Evolutionary conservation across 2,113 vertebrate genomes (phyloP).

Genomic region (Pluvialis apricaria): DNA sequence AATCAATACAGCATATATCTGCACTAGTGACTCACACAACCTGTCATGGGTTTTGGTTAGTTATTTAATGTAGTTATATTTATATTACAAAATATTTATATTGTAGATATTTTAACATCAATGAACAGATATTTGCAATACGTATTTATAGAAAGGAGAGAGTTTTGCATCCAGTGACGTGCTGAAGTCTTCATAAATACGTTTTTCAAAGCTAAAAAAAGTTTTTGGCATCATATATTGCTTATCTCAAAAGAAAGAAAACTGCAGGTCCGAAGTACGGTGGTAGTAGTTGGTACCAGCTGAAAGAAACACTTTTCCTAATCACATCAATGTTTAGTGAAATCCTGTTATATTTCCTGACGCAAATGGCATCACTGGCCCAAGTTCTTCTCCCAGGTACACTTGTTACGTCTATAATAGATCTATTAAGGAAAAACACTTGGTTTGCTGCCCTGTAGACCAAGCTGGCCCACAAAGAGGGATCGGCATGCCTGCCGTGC

Average conservation of each 20-base stretch:
- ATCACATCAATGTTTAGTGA: background rate
- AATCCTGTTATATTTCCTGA: background rate
- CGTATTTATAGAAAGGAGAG: background rate
- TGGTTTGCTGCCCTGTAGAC: background rate
- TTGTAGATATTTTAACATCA: background rate
- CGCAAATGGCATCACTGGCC: background rate
- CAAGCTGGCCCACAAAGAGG: background rate
- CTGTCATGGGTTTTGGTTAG: background rate
- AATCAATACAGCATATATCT: constrained; percentile 20
- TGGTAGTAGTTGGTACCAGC: background rate
- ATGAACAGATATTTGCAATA: background rate
- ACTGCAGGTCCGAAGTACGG: background rate
- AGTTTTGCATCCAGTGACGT: background rate
- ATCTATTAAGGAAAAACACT: background rate
- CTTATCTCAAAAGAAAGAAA: background rate
- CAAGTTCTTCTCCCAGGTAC: background rate
- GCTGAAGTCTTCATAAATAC: background rate
- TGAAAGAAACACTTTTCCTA: background rate
- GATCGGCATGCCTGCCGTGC: fast-evolving
- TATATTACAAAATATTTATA: background rate
- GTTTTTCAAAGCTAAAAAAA: background rate
- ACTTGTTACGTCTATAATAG: fast-evolving
- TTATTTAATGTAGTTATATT: background rate
- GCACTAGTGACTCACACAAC: constrained; percentile 5
- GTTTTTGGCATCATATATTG: background rate